phyloP scores from a whole-genome alignment of 2,797 vertebrate genomes.

The Propithecus deckenii region DNA sequence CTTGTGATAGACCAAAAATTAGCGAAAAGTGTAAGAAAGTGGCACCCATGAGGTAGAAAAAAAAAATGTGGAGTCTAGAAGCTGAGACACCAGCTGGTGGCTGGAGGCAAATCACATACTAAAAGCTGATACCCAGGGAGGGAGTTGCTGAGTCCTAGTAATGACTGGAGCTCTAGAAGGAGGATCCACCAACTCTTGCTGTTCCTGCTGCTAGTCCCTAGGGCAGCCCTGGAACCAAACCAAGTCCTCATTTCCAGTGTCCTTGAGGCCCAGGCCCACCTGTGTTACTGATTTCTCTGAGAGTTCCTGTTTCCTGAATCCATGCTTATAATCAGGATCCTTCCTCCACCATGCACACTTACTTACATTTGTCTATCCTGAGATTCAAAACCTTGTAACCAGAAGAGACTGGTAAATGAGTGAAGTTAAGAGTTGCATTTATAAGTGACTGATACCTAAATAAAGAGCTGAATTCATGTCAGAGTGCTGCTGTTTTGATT shows the following conservation, averaged over 20 bases:
- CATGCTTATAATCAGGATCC: not conserved
- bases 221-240: not conserved
- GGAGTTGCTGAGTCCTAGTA: not conserved
- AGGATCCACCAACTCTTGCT: not conserved
- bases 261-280: not conserved
- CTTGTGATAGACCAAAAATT: not conserved
- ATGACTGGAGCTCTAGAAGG: not conserved
- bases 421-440: not conserved
- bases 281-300: constrained; percentile 6
- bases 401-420: constrained; percentile 1
- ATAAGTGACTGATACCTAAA: not conserved
- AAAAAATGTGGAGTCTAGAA: not conserved
- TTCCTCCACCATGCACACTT: not conserved
- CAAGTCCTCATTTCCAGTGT: not conserved
- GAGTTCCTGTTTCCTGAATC: not conserved
- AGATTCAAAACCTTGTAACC: not conserved
- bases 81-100: not conserved
- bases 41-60: not conserved
- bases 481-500: not conserved
- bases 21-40: not conserved
- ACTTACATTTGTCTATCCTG: not conserved
- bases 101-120: not conserved
- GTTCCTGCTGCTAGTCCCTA: not conserved
- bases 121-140: not conserved
- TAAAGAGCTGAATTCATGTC: not conserved